Base-by-base conservation (phyloP, 2,888 invertebrate genomes). In the Caenorhabditis sinica region DNA sequence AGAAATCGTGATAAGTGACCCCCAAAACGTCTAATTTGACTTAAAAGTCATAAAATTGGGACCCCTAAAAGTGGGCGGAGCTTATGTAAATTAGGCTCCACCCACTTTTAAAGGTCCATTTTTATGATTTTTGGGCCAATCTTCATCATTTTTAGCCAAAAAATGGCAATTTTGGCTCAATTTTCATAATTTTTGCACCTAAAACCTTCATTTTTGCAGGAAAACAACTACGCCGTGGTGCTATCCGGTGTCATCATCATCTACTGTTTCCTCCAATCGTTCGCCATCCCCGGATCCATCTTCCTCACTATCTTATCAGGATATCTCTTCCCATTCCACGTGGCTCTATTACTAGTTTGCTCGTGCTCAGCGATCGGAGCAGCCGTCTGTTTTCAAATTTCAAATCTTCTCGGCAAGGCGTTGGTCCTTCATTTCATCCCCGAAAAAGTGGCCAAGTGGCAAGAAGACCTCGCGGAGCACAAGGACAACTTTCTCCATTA, bases 251-350 rank as follows among this genome's bases (percentile, higher is more conserved):
- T 97, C 86, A 96, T 96, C 91, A 94, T 96, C 89, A 95, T 96
- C 17, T 99, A 98, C 93, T 96, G 99, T 94, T 97, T 97, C 94
- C 95, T 99, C 93, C 99, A 99, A 95, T 97, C 98, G 85, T 99
- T 99, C 94, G 98, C 98, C 92, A 99, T 99, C 94, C 99, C 99
- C 86, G 99, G 99, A 87, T 98, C 98, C 20, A 95, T 99, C 93
- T 99, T 98, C 93, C 94, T 99, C 74, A 98, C 98, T 87, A 97
- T 99, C 90, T 94, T 99, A 72, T 97, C 97, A 85, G 99, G 99
- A 86, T 99, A 97, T 93, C 94, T 99, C 53, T 99, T 98, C 93
- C 96, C 97, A 82, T 98, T 98, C 94, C 95, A 96, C 63, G 93
- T 96, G 88, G 99, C 99, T 8, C 94, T 99, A 90, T 93, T 95